phyloP scores from a whole-genome alignment of 2,113 vertebrate species.

The Chamaea fasciata region DNA sequence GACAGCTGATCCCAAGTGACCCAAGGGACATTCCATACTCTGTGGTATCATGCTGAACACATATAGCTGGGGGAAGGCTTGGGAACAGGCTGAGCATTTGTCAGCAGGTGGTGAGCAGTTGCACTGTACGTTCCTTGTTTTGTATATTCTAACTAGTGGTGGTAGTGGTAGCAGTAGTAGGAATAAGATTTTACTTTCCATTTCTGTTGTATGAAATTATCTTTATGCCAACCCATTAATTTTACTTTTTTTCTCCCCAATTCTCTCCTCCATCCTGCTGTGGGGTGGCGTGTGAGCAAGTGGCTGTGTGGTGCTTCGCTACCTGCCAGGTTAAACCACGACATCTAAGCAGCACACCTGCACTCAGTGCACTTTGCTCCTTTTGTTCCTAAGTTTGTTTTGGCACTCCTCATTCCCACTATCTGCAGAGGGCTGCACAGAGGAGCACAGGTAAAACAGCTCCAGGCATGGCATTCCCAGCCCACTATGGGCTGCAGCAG shows the following conservation, averaged over 20 bases:
- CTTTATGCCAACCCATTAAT: background rate
- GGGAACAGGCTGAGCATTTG: background rate
- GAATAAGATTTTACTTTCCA: background rate
- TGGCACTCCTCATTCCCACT: background rate
- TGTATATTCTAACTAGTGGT: background rate
- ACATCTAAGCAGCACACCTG: background rate
- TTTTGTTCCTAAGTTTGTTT: background rate
- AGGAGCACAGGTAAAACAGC: accelerated
- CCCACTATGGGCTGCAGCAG: accelerated
- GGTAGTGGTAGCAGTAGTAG: background rate
- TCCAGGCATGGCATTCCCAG: background rate
- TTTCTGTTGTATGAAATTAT: background rate
- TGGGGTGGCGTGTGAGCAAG: background rate
- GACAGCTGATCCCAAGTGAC: background rate
- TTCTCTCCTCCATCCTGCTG: background rate
- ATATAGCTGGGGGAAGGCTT: background rate
- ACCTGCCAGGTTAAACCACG: background rate
- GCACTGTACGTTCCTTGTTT: background rate
- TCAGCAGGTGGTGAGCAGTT: background rate
- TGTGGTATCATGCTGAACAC: background rate
- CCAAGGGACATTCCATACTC: background rate
- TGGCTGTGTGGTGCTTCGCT: background rate
- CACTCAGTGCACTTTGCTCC: background rate
- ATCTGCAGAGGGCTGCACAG: background rate
- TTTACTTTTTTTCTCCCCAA: background rate